Evolutionary conservation across 2,888 invertebrate genomes (phyloP), one percentile per base, ranked within the genome.

Genomic region (Xylota sylvarum): DNA sequence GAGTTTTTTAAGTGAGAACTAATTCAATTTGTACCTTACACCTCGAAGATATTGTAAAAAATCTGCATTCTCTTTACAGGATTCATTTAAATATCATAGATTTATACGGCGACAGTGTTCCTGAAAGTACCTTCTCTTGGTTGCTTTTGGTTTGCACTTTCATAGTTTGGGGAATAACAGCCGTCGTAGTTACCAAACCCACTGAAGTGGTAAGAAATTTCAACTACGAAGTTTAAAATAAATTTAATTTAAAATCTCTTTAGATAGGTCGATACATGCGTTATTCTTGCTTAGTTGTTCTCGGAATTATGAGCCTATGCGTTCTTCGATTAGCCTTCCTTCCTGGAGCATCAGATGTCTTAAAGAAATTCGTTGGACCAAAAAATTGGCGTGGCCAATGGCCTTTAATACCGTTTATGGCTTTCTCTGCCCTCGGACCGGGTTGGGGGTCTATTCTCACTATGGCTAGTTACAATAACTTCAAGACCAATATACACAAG

Each of bases 401-500:
- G 23, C 23, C 23, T 23, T 62, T 76, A 5, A n/a, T 55, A 17
- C 52, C 76, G 7, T n/a, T 74, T 6, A 2, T 55, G 10, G 40
- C 40, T 40, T n/a, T 80, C 1, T 19, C 65, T 0, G 58, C 58
- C 7, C 55, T 88, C n/a, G 86, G 88, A 7, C 65, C 81, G n/a
- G 88, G 88, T 10, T 88, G 81, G 78, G 88, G 88, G 2, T 62
- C 78, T 0, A 27, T 86, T n/a, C 40, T 88, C 0, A 86, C 82
- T 4, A 81, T 88, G 82, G 86, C 88, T 5, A 88, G 88, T 19
- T 88, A 60, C 32, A 88, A 88, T 90, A 94, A 94, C 83, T 96
- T 96, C 90, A 93, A 94, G 89, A 96, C 96, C 88, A 95, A 95
- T 88, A 95, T 95, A 88, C 93, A 95, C 91, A 88, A 74, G 5